These are phyloP conservation scores for Stichopus horrens DNA, from an alignment of 53 echinoderm and acorn worm species.

Conservation along the genomic window DNA sequence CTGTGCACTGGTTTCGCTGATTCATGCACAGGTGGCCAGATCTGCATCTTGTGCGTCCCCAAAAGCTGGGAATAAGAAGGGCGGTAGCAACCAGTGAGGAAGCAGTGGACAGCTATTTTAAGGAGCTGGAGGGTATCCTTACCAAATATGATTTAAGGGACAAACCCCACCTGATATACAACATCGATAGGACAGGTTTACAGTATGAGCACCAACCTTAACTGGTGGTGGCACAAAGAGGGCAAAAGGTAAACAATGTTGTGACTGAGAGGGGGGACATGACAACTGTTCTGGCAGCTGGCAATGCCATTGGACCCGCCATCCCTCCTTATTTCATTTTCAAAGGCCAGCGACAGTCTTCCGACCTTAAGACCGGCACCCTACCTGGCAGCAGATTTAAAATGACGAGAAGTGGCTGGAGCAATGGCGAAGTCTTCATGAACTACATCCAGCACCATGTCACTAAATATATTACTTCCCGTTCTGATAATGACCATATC, in stretches of 20 bases:
- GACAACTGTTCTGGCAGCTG: slow-evolving; percentile 11
- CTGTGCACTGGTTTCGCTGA: background rate
- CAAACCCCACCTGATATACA: background rate
- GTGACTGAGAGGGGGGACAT: background rate
- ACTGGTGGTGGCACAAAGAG: too few relatives aligned
- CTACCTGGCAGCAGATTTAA: background rate
- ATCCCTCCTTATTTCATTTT: background rate
- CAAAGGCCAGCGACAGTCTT: background rate
- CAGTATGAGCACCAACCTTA: background rate
- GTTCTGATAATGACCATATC: background rate
- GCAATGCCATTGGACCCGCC: background rate
- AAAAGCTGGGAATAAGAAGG: background rate
- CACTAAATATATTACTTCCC: background rate
- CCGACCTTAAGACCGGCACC: background rate
- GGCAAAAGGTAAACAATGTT: too few relatives aligned
- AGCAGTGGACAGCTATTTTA: background rate
- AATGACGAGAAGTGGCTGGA: slow-evolving; percentile 23
- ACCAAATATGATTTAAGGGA: background rate
- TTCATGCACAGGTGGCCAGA: background rate
- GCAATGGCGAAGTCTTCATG: slow-evolving; percentile 27
- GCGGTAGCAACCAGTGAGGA: background rate
- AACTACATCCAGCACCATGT: slow-evolving; percentile 11
- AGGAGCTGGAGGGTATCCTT: background rate
- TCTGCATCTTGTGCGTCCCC: background rate
- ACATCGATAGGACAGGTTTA: background rate